A percentile compares a stretch with the other conserved stretches of the same genome.
Evolutionary conservation across 2,797 vertebrate species (phyloP).

Genomic region (Austrolebias charrua): DNA sequence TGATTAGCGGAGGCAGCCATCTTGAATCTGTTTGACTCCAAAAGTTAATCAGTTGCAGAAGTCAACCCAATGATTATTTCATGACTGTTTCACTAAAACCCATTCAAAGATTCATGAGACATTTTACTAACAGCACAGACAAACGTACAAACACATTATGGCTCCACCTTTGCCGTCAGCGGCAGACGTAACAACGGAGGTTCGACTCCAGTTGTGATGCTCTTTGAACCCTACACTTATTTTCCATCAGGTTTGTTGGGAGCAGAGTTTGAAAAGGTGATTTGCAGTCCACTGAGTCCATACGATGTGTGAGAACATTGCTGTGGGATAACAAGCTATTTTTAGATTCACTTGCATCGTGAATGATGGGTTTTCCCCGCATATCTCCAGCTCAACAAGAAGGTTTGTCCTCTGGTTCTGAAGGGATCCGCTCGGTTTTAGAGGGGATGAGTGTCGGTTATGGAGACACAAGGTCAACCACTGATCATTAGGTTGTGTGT

Average conservation of each 20-base stretch:
- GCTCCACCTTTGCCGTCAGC: no score
- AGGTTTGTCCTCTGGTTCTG: conserved; percentile 19
- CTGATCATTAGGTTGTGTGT: not conserved
- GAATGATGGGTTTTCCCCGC: conserved; percentile 4
- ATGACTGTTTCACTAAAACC: no score
- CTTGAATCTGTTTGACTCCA: no score
- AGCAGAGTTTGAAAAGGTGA: conserved; percentile 30
- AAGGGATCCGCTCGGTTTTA: not conserved
- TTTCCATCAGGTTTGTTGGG: conserved; percentile 11
- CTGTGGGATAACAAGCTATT: conserved; percentile 44
- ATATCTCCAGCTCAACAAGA: conserved; percentile 15
- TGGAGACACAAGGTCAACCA: not conserved
- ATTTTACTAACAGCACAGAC: no score
- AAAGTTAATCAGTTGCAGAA: no score
- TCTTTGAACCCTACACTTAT: conserved; percentile 2
- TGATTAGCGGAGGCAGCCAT: no score
- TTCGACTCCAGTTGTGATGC: conserved; percentile 1
- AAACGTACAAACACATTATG: no score
- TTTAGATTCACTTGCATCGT: conserved; percentile 46
- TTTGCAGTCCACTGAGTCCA: conserved; percentile 41
- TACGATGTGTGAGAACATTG: conserved; percentile 55
- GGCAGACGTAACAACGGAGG: not conserved
- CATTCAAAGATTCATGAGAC: no score
- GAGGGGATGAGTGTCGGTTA: conserved; percentile 10
- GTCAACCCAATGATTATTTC: no score